Evolutionary conservation across 2,888 invertebrate genomes (phyloP).

Genomic region (Drosophila leonis): DNA sequence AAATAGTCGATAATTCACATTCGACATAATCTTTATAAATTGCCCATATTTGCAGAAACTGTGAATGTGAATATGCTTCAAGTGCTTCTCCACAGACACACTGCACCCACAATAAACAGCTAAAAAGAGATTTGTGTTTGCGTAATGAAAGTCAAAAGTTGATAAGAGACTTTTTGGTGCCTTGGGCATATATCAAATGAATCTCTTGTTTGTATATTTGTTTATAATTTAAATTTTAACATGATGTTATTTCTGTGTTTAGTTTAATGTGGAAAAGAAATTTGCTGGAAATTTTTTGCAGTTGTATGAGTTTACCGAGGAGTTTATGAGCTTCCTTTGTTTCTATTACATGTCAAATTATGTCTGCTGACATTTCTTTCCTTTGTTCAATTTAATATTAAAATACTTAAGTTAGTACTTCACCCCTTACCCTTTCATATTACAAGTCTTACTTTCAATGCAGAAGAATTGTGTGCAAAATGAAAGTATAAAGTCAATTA

Average conservation of each 20-base stretch:
- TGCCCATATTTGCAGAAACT: slow-evolving; percentile 16
- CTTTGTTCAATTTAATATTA: background rate
- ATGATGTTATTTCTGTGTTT: too few relatives aligned
- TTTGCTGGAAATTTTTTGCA: background rate
- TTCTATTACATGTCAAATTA: background rate
- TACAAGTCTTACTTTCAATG: background rate
- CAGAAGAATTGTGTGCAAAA: slow-evolving; percentile 2
- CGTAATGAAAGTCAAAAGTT: slow-evolving; percentile 47
- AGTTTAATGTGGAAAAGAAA: too few relatives aligned
- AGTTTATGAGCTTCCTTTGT: background rate
- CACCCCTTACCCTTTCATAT: background rate
- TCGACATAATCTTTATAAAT: slow-evolving; percentile 57
- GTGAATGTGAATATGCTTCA: background rate
- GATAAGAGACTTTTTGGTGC: slow-evolving; percentile 24
- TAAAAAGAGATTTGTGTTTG: background rate
- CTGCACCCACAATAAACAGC: slow-evolving; percentile 37
- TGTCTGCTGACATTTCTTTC: background rate
- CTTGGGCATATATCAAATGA: background rate
- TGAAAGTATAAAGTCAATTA: slow-evolving; percentile 57
- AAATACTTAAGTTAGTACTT: background rate
- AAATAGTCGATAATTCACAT: slow-evolving; percentile 44
- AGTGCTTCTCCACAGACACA: slow-evolving; percentile 24
- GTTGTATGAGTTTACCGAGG: too few relatives aligned
- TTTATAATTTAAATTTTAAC: background rate
- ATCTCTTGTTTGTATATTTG: background rate